Base-by-base conservation (phyloP, 2,888 invertebrate genomes). In the Cephonodes hylas region DNA sequence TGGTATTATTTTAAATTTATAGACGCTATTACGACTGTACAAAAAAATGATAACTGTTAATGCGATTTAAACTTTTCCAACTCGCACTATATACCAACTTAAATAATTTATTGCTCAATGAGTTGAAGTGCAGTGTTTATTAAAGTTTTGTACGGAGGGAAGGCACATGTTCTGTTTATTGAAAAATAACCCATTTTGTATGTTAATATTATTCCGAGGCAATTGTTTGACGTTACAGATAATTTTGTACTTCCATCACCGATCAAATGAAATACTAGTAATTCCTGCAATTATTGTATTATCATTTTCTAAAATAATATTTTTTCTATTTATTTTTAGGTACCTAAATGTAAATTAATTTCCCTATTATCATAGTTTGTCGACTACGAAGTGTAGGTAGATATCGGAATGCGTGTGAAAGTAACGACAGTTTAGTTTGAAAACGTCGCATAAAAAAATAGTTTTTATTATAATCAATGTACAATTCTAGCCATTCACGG, bases 401-500 rank as follows among this genome's bases (percentile, higher is more conserved):
- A 38, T 48, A 25, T 59, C 23, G 46, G 48, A 60, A 20, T 45
- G 23, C 31, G 65, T 66, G 60, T 61, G 63, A 66, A 71, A 58
- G 66, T 69, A 64, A 64, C 69, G 71, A 72, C 65, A 63, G 62
- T 64, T 66, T 64, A 65, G 62, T 53, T 25, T 53, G 27, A 18
- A 60, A 57, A 61, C 62, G 67, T 69, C 53, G 70, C 69, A 69
- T 70, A 72, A 70, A 68, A 69, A 71, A 70, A 60, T 72, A 71
- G 74, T 77, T 38, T 42, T 76, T 84, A 88, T 81, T 85, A 87
- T 81, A 86, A 86, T 91, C 85, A 81, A 86, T 89, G 89, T 91
- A 91, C 91, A 90, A 90, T 72, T 85, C 86, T 87, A 90, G 86
- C 84, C 78, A 84, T 80, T 86, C 89, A 86, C 84, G 73, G 74